A percentile compares a stretch with the other conserved stretches of the same genome.
These are phyloP conservation scores for Thaleichthys pacificus DNA, from an alignment of 2,797 vertebrate species.

Conservation along the genomic window DNA sequence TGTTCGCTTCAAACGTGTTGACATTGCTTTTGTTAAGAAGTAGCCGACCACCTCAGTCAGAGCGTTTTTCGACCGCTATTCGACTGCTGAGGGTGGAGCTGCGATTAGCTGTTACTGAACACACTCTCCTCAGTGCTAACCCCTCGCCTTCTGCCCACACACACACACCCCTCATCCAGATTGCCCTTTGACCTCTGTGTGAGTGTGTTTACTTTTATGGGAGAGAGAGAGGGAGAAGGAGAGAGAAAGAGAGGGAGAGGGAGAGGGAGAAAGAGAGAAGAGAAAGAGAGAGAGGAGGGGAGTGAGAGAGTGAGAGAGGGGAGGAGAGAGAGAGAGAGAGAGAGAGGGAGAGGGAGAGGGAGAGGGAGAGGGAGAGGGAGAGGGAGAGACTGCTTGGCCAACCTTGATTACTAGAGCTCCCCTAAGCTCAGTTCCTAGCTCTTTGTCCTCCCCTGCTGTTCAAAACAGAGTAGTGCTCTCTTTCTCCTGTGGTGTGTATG, in stretches of 20 bases:
- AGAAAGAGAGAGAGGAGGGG: no score
- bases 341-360: no score
- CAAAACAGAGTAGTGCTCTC: constrained; percentile 5
- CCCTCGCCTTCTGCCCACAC: neutral
- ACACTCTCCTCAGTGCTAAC: constrained; percentile 13
- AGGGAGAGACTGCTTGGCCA: neutral
- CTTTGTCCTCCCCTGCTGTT: constrained; percentile 66
- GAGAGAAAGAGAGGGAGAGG: neutral
- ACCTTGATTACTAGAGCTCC: no score
- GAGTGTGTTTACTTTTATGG: constrained; percentile 1
- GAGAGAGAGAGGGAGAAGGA: neutral
- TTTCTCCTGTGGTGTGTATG: neutral
- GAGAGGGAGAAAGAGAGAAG: neutral
- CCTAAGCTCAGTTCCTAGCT: constrained; percentile 5
- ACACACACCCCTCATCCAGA: neutral
- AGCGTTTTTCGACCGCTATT: constrained; percentile 22
- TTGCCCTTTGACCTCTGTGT: constrained; percentile 4
- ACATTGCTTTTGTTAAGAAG: neutral
- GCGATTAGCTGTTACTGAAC: constrained; percentile 30
- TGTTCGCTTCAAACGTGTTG: neutral
- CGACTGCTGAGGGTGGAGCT: constrained; percentile 17
- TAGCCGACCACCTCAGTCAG: neutral
- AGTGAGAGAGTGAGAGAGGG: no score
- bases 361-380: neutral
- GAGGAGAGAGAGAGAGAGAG: no score